These are phyloP conservation scores for Phenacoccus solenopsis DNA, from an alignment of 1,140 invertebrate genomes.

Conservation along the genomic window DNA sequence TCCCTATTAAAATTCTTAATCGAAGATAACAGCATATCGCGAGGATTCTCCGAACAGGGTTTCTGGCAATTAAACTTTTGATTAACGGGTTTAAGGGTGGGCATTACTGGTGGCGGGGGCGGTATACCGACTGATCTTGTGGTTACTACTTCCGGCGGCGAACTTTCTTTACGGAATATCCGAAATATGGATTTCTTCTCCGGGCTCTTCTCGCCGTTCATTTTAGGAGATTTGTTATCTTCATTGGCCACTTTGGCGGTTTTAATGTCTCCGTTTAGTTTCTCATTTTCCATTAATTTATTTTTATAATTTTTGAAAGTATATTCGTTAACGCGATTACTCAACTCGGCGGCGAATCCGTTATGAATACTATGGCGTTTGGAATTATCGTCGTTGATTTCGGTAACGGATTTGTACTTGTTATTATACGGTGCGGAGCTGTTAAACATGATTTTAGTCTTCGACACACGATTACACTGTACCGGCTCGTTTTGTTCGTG, in stretches of 20 bases:
- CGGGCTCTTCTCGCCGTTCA: too few relatives aligned
- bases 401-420: not conserved
- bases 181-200: not conserved
- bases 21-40: not conserved
- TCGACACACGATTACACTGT: not conserved
- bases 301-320: not conserved
- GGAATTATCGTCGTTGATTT: not conserved
- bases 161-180: not conserved
- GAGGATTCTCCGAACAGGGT: not conserved
- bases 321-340: not conserved
- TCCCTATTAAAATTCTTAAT: slow-evolving; percentile 6
- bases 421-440: not conserved
- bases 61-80: not conserved
- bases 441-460: not conserved
- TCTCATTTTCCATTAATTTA: not conserved
- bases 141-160: not conserved
- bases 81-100: slow-evolving; percentile 20
- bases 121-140: slow-evolving; percentile 1
- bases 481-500: not conserved
- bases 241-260: too few relatives aligned
- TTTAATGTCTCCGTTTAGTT: not conserved
- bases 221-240: not conserved
- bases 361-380: not conserved
- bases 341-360: too few relatives aligned
- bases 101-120: slow-evolving; percentile 22